These are phyloP conservation scores for Leucoraja erinaceus DNA, from an alignment of 2,113 vertebrate genomes.

Conservation along the genomic window DNA sequence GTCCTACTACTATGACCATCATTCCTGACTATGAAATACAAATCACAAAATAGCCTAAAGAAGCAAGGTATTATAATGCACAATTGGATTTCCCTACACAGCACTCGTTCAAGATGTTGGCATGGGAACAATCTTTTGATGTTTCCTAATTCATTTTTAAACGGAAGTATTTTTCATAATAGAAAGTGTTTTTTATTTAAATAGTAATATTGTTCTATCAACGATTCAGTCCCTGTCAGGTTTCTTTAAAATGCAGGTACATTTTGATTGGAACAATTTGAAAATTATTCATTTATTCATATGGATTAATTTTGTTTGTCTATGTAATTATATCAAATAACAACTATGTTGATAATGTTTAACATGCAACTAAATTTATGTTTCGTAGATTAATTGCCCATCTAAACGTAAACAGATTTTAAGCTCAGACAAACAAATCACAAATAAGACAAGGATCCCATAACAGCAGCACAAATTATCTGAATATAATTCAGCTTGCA, in stretches of 20 bases:
- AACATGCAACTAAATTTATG: background rate
- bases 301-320: conserved; percentile 11
- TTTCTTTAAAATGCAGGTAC: background rate
- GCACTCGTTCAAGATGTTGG: background rate
- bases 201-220: background rate
- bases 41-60: background rate
- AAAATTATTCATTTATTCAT: background rate
- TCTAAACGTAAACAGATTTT: background rate
- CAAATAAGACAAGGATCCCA: conserved; percentile 18
- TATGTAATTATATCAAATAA: conserved; percentile 28
- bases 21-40: background rate
- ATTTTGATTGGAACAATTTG: background rate
- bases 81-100: background rate
- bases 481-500: conserved; percentile 9
- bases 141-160: background rate
- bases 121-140: background rate
- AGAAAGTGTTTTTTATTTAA: background rate
- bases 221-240: background rate
- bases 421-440: background rate
- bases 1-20: background rate
- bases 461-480: conserved; percentile 3
- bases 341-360: conserved; percentile 7
- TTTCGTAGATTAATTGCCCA: background rate
- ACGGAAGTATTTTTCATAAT: background rate
- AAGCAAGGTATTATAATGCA: background rate